A percentile compares a stretch with the other conserved stretches of the same genome.
Conservation (phyloP, 2,888 invertebrate species). For the Pogonocherus hispidulus region DNA sequence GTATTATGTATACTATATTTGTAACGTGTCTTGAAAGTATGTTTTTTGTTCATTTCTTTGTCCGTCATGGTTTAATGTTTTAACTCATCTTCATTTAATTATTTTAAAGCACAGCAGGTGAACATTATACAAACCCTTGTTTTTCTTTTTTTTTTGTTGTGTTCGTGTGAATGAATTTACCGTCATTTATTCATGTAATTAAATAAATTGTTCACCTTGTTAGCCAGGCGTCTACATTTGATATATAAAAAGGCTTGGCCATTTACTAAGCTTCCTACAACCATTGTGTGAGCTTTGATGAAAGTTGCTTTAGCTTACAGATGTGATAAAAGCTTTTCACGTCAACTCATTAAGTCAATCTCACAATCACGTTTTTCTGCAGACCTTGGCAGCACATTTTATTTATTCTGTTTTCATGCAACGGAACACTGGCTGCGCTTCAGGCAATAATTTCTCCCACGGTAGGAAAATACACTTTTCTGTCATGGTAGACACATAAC, state of each 20-base stretch:
- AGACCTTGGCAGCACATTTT: neutral
- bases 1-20: too few relatives aligned
- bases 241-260: constrained; percentile 8
- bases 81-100: neutral
- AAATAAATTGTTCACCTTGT: constrained; percentile 11
- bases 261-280: neutral
- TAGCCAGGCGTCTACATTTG: constrained; percentile 9
- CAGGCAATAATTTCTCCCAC: too few relatives aligned
- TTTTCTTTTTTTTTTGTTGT: too few relatives aligned
- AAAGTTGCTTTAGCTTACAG: constrained; percentile 24
- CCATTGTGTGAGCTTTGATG: constrained; percentile 17
- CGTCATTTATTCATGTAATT: neutral
- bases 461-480: too few relatives aligned
- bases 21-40: too few relatives aligned
- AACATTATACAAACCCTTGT: neutral
- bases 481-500: too few relatives aligned
- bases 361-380: constrained; percentile 24
- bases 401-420: neutral
- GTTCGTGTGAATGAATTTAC: neutral
- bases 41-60: too few relatives aligned
- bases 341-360: constrained; percentile 33
- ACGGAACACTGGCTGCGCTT: too few relatives aligned
- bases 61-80: neutral
- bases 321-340: constrained; percentile 27
- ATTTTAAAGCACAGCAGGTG: neutral